These are phyloP conservation scores for Urocitellus parryii DNA, from an alignment of 2,113 vertebrate species.

Conservation along the genomic window DNA sequence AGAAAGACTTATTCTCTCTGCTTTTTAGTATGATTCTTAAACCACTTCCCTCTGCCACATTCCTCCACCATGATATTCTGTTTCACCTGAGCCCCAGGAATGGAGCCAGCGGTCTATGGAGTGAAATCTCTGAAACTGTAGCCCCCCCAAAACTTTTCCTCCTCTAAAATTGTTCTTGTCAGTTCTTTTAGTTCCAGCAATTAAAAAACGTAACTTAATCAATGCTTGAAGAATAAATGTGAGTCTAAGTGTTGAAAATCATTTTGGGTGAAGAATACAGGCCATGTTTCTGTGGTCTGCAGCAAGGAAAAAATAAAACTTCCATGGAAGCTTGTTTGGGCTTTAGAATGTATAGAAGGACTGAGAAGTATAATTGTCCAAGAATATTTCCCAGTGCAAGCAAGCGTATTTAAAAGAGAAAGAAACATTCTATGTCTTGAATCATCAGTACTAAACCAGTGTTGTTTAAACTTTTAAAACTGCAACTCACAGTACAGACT, in stretches of 20 bases:
- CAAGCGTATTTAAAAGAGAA: neutral
- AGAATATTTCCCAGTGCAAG: neutral
- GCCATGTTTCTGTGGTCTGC: neutral
- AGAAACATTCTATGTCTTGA: neutral
- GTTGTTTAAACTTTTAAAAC: neutral
- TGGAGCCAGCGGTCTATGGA: no score
- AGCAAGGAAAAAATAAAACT: neutral
- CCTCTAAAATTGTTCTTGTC: no score
- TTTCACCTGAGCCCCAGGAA: no score
- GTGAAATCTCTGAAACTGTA: no score
- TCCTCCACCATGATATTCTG: no score
- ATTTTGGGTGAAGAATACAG: neutral
- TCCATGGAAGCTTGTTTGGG: neutral
- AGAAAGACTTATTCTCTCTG: no score
- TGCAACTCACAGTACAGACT: neutral
- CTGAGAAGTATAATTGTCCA: neutral
- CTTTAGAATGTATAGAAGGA: fast-evolving
- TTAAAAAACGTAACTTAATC: no score
- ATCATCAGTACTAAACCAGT: neutral
- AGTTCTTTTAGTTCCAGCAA: no score
- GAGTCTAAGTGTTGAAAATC: neutral
- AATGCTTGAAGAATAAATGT: neutral
- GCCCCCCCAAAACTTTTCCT: no score
- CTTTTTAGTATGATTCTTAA: no score
- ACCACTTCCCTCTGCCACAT: no score